These are phyloP conservation scores for Drosophila pegasa DNA, from an alignment of 2,888 invertebrate species.

Conservation along the genomic window DNA sequence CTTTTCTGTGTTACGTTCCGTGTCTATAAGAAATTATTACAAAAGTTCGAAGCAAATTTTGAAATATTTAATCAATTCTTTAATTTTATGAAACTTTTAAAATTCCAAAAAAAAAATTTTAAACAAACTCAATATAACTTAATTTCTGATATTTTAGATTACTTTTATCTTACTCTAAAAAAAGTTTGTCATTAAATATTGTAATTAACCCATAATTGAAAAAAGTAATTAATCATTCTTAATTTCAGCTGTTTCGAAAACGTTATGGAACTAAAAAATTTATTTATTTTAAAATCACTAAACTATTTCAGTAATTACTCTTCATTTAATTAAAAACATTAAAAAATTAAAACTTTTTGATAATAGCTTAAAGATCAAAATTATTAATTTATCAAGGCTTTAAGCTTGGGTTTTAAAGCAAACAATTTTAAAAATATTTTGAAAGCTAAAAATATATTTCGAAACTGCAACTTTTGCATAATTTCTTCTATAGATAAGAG, in stretches of 20 bases:
- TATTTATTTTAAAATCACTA: too few species aligned
- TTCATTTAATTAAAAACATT: neutral
- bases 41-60: neutral
- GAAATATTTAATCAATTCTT: neutral
- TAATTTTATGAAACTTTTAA: neutral
- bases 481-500: neutral
- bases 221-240: neutral
- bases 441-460: neutral
- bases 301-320: too few species aligned
- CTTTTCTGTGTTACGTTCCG: slow-evolving; percentile 26
- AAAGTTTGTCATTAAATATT: neutral
- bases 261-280: too few species aligned
- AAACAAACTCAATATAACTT: neutral
- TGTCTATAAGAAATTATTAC: slow-evolving; percentile 4
- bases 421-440: too few species aligned
- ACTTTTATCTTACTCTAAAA: too few species aligned
- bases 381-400: too few species aligned
- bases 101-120: neutral
- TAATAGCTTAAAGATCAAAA: too few species aligned
- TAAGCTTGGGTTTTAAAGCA: too few species aligned
- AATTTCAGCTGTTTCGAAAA: neutral
- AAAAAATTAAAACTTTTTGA: neutral
- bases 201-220: neutral
- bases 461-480: neutral
- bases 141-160: too few species aligned